Conservation (phyloP, 2,797 vertebrate genomes). For the Corythornis leucogaster region DNA sequence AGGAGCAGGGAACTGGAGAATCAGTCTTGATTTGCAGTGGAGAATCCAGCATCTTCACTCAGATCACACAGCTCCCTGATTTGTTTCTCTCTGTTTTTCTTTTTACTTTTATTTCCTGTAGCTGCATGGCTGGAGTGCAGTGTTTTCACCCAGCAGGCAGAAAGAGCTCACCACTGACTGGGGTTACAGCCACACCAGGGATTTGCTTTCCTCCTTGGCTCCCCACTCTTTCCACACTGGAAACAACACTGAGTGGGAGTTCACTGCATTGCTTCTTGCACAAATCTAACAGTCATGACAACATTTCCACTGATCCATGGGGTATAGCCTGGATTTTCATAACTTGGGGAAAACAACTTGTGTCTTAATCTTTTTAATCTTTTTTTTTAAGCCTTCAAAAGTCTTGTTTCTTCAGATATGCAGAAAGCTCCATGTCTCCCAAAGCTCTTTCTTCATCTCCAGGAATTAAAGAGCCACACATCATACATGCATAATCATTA, state of each 20-base stretch:
- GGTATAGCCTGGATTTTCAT: neutral
- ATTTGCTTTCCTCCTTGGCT: neutral
- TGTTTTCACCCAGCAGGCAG: neutral
- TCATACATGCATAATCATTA: neutral
- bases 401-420: neutral
- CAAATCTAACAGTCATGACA: neutral
- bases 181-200: neutral
- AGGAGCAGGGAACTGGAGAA: neutral
- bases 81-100: neutral
- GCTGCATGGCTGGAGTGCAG: neutral
- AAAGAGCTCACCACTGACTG: neutral
- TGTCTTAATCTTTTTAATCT: neutral
- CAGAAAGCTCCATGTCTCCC: neutral
- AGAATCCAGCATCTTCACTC: neutral
- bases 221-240: no score
- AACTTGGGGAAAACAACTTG: neutral
- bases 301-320: neutral
- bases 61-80: neutral
- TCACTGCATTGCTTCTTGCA: neutral
- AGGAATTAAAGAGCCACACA: neutral
- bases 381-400: neutral
- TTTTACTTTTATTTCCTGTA: neutral
- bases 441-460: neutral
- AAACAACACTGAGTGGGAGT: neutral
- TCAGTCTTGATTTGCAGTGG: neutral